A percentile compares a stretch with the other conserved stretches of the same genome.
Evolutionary conservation across 2,888 invertebrate species (phyloP).

Genomic region (Cerceris ruficornis): DNA sequence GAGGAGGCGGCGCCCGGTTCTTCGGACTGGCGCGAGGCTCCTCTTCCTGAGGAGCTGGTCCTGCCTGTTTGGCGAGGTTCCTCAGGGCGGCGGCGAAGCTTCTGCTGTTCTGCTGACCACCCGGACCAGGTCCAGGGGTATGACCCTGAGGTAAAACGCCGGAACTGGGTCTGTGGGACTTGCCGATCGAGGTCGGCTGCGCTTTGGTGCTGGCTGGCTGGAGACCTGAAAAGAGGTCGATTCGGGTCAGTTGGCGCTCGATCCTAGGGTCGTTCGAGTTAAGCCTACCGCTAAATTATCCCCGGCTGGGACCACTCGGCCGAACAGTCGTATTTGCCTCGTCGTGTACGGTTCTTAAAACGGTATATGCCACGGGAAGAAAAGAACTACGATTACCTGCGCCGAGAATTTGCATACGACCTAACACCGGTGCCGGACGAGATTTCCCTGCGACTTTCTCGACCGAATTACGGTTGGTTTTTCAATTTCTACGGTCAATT

Average conservation of each 20-base stretch:
- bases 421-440: no score
- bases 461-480: no score
- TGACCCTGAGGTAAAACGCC: conserved; percentile 80
- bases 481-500: no score
- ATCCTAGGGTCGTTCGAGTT: not conserved
- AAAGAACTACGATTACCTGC: no score
- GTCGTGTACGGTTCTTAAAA: no score
- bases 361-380: no score
- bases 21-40: conserved; percentile 81
- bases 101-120: conserved; percentile 79
- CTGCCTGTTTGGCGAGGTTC: conserved; percentile 95
- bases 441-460: no score
- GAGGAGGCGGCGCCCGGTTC: conserved; percentile 83
- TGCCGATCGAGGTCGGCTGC: conserved; percentile 77
- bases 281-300: not conserved
- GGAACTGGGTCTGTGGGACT: conserved; percentile 79
- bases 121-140: conserved; percentile 81
- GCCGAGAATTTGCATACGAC: no score
- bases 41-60: conserved; percentile 88
- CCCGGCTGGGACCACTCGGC: not conserved
- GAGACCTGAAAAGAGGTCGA: conserved; percentile 69
- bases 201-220: conserved; percentile 79
- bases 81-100: conserved; percentile 96
- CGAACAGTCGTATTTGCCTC: no score
- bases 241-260: conserved; percentile 18